Percentiles rank a stretch among this genome's conserved stretches.
Evolutionary conservation across 2,888 invertebrate species (phyloP).

Genomic region (Andricus curvator): DNA sequence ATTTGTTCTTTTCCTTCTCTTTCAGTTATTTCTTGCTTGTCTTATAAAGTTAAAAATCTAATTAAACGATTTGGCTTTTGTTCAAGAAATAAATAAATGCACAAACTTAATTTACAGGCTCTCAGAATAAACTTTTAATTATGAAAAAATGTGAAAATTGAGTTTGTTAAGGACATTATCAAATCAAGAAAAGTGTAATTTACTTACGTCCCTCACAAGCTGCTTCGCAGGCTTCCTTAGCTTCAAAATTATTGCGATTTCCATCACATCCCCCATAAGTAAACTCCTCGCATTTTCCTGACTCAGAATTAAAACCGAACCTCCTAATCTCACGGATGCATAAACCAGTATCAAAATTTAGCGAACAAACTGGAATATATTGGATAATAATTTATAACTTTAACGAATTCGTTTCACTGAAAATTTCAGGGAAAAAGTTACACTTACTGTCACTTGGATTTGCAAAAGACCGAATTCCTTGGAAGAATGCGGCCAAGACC

Average conservation of each 20-base stretch:
- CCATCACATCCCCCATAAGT: neutral
- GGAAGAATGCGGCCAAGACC: neutral
- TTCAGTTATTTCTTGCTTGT: no score
- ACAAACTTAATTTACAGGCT: no score
- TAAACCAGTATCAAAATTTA: neutral
- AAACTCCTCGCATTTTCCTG: slow-evolving; percentile 1
- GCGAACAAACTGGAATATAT: neutral
- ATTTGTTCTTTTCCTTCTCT: no score
- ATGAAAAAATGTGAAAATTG: no score
- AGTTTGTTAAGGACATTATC: no score
- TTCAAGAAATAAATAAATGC: no score
- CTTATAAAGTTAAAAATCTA: neutral
- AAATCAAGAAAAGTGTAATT: neutral
- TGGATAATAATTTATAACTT: neutral
- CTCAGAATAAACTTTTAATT: no score
- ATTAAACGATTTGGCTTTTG: no score
- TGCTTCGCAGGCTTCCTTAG: neutral
- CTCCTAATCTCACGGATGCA: neutral
- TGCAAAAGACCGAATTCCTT: neutral
- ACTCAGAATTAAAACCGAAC: neutral
- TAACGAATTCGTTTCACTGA: neutral
- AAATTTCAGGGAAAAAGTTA: neutral
- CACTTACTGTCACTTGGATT: neutral
- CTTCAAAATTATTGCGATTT: neutral
- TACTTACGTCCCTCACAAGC: neutral